phyloP scores from a whole-genome alignment of 1,140 invertebrate genomes.

The Trichoplusia ni region DNA sequence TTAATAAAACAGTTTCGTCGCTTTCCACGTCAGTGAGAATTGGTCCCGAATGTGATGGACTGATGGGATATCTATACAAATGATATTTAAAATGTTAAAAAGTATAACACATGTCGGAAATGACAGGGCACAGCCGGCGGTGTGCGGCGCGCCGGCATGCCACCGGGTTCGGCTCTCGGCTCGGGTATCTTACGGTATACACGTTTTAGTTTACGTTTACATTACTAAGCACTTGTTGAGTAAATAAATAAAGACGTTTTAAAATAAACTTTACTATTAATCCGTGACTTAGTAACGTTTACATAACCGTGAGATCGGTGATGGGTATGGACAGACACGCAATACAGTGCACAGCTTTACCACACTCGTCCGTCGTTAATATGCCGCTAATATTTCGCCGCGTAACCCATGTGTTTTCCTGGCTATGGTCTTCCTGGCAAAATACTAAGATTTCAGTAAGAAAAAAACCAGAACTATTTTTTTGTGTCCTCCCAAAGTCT shows the following conservation, averaged over 20 bases:
- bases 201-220: conserved; percentile 71
- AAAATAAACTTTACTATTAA: conserved; percentile 76
- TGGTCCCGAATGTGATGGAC: conserved; percentile 11
- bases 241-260: conserved; percentile 76
- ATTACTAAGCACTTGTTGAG: conserved; percentile 76
- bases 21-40: not conserved
- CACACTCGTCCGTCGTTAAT: not conserved
- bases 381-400: not conserved
- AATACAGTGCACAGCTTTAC: not conserved
- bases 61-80: conserved; percentile 27
- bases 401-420: too few relatives aligned
- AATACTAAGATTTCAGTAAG: too few relatives aligned
- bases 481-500: too few relatives aligned
- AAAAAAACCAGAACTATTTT: too few relatives aligned
- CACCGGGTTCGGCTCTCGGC: conserved; percentile 52
- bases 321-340: conserved; percentile 25
- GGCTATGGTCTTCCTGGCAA: too few relatives aligned
- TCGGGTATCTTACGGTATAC: conserved; percentile 51
- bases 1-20: conserved; percentile 6
- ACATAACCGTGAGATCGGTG: conserved; percentile 63
- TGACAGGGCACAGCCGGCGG: conserved; percentile 35
- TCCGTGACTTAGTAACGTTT: conserved; percentile 73
- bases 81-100: conserved; percentile 37
- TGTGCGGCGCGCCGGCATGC: conserved; percentile 31
- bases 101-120: conserved; percentile 42